Base-by-base conservation (phyloP, 2,888 invertebrate species). In the Rutpela maculata region DNA sequence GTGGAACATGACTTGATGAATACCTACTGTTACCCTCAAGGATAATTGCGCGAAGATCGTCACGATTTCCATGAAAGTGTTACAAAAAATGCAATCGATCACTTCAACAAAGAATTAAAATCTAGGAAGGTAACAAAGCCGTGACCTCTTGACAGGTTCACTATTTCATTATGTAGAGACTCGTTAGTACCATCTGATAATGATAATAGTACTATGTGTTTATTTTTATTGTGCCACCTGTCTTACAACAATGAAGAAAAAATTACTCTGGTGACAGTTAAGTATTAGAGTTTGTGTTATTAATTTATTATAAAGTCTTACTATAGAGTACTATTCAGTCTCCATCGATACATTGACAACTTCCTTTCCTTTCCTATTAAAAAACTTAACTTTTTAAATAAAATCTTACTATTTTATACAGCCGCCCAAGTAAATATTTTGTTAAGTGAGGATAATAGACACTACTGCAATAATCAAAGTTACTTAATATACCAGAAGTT, bases 61-160 rank as follows among this genome's bases (percentile, higher is more conserved):
- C 50, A 50, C 50, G 50, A 50, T 50, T 50, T 50, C 2, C 50
- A 50, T 12, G 50, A 59, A 59, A 59, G 22, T 22, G 59, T 59
- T 59, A 19, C 63, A 35, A 68, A 22, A 31, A 68, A 68, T 26
- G 19, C 55, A 62, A 68, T 62, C 75, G 67, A 75, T 75, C 75
- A 68, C 68, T 62, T 12, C 15, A 59, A 65, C 26, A 26, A 55
- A 56, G 43, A 60, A 71, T 63, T 73, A 26, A 65, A 65, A 56
- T 19, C 22, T 66, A 57, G 50, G 35, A 72, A 74, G 66, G 74
- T 18, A 74, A 74, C 55, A 57, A 66, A 74, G 74, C 57, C 66
- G 66, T 74, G 65, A 74, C 56, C 74, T 74, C 74, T 56, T 74
- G 73, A 74, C 74, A 65, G 74, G 66, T 55, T 74, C 65, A 66